phyloP scores from a whole-genome alignment of 2,113 vertebrate species.

The Oxyura jamaicensis region DNA sequence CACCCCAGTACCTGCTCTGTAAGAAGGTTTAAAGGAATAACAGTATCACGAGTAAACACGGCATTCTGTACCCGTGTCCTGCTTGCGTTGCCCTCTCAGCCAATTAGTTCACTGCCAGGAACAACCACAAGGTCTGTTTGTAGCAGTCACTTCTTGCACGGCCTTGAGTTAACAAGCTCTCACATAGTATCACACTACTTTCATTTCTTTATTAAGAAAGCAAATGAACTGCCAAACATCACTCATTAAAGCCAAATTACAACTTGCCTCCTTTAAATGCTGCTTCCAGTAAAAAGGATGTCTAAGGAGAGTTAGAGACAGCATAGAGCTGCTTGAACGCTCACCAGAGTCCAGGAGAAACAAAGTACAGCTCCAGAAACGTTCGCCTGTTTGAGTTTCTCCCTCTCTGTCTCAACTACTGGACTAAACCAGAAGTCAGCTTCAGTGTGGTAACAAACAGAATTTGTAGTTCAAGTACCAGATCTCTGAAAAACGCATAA shows the following conservation, averaged over 20 bases:
- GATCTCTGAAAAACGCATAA: neutral
- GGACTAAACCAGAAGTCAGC: neutral
- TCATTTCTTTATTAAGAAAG: conserved; percentile 7
- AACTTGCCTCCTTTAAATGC: neutral
- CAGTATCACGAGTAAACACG: neutral
- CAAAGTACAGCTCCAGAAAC: neutral
- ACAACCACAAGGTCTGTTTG: neutral
- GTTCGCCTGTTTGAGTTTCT: neutral
- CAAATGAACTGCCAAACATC: neutral
- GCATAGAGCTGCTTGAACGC: neutral
- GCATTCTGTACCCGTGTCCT: neutral
- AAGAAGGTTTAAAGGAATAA: neutral
- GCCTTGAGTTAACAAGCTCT: neutral
- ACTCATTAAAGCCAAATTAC: neutral
- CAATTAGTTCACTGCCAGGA: neutral
- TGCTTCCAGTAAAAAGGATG: neutral
- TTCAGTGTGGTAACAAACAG: neutral
- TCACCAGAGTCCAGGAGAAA: neutral
- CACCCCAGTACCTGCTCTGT: neutral
- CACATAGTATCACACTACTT: neutral
- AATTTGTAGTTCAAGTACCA: neutral
- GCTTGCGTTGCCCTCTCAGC: neutral
- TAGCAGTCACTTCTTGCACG: neutral
- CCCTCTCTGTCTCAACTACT: neutral
- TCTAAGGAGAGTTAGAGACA: neutral